These are phyloP conservation scores for Pteruthius melanotis DNA, from an alignment of 2,113 vertebrate species.

Conservation along the genomic window DNA sequence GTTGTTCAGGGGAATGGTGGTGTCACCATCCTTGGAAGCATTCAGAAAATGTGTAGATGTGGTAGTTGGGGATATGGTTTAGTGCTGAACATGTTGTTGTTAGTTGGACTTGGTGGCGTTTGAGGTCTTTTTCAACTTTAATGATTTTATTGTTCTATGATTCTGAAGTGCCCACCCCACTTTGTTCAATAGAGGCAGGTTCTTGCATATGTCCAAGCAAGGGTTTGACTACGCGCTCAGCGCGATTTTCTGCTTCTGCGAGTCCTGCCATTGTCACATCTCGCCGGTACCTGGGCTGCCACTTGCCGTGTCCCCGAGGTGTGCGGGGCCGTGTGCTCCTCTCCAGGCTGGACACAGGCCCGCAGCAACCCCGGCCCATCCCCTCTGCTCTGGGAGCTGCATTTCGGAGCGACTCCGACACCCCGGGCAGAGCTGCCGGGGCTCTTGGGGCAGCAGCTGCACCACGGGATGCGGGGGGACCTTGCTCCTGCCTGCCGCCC, in stretches of 20 bases:
- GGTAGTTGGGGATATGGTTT: neutral
- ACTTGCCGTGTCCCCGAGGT: neutral
- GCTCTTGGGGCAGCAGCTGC: neutral
- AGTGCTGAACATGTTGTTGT: neutral
- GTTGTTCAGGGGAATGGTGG: neutral
- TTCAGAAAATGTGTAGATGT: neutral
- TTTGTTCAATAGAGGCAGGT: neutral
- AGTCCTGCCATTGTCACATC: fast-evolving
- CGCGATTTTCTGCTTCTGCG: neutral
- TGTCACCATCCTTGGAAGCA: neutral
- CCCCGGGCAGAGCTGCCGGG: neutral
- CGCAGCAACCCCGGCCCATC: neutral
- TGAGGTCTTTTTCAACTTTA: neutral
- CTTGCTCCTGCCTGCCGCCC: neutral
- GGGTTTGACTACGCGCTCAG: neutral
- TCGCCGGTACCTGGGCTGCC: fast-evolving
- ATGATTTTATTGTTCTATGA: neutral
- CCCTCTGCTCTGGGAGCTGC: fast-evolving
- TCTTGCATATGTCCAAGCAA: neutral
- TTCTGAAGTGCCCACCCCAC: neutral
- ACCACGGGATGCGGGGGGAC: neutral
- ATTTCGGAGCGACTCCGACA: neutral
- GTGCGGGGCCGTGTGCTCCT: neutral
- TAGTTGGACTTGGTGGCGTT: neutral
- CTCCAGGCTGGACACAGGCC: neutral